Evolutionary conservation across 2,113 vertebrate genomes (phyloP).

Genomic region (Mustela lutreola): DNA sequence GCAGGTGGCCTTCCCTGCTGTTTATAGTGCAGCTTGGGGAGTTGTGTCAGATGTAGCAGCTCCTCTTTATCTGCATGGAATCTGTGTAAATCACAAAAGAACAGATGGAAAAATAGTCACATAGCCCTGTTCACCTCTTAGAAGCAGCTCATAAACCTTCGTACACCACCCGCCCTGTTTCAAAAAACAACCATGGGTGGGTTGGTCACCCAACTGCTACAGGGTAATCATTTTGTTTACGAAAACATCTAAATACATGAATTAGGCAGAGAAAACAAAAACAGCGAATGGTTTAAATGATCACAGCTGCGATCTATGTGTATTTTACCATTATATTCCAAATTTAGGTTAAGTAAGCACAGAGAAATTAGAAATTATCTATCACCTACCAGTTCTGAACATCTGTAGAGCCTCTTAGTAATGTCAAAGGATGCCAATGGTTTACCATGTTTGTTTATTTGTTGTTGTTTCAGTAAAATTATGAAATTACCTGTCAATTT

Average conservation of each 20-base stretch:
- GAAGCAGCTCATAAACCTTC: slow-evolving; percentile 78
- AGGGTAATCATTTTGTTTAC: slow-evolving; percentile 70
- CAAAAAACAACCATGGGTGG: not conserved
- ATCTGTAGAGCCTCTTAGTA: not conserved
- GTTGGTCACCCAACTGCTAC: slow-evolving; percentile 69
- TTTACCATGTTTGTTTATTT: not conserved
- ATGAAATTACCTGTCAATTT: not conserved
- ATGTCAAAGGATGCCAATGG: not conserved
- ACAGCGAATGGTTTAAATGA: slow-evolving; percentile 62
- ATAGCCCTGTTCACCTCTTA: slow-evolving; percentile 71
- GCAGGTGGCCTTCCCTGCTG: slow-evolving; percentile 89
- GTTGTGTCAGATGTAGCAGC: slow-evolving; percentile 85
- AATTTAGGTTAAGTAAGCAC: slow-evolving; percentile 56
- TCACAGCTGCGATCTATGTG: slow-evolving; percentile 48
- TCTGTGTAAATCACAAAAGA: slow-evolving; percentile 86
- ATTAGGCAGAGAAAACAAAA: slow-evolving; percentile 73
- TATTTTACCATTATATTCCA: slow-evolving; percentile 31
- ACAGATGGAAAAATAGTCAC: slow-evolving; percentile 86
- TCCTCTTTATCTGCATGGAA: slow-evolving; percentile 87
- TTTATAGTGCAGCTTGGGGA: slow-evolving; percentile 83
- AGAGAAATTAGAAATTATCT: slow-evolving; percentile 53
- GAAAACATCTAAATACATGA: slow-evolving; percentile 53
- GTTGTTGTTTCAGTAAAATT: slow-evolving; percentile 1
- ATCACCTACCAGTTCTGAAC: not conserved
- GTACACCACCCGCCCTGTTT: not conserved